Evolutionary conservation across 2,797 vertebrate genomes (phyloP).

Genomic region (Enteromius thamalakanensis): DNA sequence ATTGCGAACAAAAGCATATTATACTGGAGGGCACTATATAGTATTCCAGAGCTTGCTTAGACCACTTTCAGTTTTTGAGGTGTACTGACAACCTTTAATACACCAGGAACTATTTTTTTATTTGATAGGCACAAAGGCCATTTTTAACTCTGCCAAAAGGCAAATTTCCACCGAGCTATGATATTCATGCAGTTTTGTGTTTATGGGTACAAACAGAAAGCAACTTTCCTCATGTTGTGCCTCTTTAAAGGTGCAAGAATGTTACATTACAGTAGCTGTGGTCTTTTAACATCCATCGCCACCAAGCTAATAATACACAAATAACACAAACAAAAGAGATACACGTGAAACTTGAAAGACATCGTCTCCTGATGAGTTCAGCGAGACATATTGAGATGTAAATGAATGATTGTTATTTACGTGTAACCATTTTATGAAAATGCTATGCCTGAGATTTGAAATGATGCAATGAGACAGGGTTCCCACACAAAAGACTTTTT

Average conservation of each 20-base stretch:
- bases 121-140: conserved; percentile 42
- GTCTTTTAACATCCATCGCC: conserved; percentile 14
- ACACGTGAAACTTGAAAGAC: background rate
- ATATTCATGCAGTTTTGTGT: conserved; percentile 8
- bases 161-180: conserved; percentile 21
- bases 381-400: conserved; percentile 41
- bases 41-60: conserved; percentile 21
- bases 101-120: conserved; percentile 19
- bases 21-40: conserved; percentile 12
- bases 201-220: conserved; percentile 14
- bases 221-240: conserved; percentile 15
- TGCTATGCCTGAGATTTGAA: conserved; percentile 24
- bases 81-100: conserved; percentile 27
- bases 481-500: background rate
- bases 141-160: conserved; percentile 44
- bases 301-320: background rate
- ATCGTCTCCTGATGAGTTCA: background rate
- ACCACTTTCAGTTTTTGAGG: conserved; percentile 40
- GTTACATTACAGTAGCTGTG: conserved; percentile 18
- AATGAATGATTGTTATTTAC: conserved; percentile 13
- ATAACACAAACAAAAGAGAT: background rate
- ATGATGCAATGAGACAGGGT: background rate
- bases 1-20: conserved; percentile 40
- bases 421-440: conserved; percentile 14
- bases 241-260: conserved; percentile 40